phyloP scores from a whole-genome alignment of 2,797 vertebrate species.

The Iguana delicatissima region DNA sequence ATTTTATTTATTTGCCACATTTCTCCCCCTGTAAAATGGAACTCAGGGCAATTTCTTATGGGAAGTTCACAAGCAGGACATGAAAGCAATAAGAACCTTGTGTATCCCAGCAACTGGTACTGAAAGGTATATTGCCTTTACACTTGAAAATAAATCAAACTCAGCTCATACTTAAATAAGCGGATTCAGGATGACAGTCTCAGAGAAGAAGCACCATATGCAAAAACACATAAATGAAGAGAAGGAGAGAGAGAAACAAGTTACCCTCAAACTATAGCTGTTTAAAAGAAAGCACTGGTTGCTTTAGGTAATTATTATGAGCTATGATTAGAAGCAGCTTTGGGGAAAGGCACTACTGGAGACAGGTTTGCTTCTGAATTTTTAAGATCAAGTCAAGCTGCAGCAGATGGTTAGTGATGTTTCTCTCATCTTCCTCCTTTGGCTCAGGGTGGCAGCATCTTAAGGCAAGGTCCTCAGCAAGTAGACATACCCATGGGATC shows the following conservation, averaged over 20 bases:
- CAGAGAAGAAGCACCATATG: not conserved
- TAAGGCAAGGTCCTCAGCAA: not conserved
- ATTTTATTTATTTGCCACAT: not conserved
- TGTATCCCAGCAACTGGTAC: not conserved
- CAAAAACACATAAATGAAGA: not conserved
- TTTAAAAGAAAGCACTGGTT: not conserved
- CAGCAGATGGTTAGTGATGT: not conserved
- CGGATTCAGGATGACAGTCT: no score
- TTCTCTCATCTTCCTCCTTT: not conserved
- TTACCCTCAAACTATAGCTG: not conserved
- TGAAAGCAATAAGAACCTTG: no score
- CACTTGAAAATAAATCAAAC: not conserved
- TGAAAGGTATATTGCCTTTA: not conserved
- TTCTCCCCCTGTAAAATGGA: not conserved
- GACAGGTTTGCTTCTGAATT: conserved; percentile 4
- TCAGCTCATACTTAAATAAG: not conserved
- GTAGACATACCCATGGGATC: not conserved
- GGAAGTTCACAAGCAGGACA: not conserved
- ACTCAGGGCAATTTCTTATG: not conserved
- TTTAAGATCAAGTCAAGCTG: not conserved
- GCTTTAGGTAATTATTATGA: not conserved
- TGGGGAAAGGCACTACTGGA: not conserved
- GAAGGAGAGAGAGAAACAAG: not conserved
- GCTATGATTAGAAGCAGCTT: not conserved
- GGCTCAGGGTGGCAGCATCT: not conserved